A percentile compares a stretch with the other conserved stretches of the same genome.
Evolutionary conservation across 2,888 invertebrate species (phyloP).

Genomic region (Erynnis tages): DNA sequence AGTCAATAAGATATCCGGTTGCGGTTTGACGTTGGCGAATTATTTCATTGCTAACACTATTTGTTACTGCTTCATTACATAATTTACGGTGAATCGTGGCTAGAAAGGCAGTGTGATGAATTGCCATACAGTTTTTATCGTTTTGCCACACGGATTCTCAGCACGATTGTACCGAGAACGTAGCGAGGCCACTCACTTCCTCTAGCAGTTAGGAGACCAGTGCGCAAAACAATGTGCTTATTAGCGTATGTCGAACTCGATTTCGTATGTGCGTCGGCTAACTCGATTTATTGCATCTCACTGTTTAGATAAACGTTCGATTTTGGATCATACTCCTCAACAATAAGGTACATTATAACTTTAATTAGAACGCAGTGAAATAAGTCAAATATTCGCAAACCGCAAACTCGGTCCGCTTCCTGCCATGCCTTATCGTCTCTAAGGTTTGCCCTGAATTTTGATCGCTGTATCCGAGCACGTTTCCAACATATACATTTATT

Average conservation of each 20-base stretch:
- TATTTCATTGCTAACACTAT: slow-evolving; percentile 4
- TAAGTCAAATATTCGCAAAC: slow-evolving; percentile 41
- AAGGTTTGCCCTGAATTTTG: slow-evolving; percentile 41
- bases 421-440: slow-evolving; percentile 54
- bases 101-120: slow-evolving; percentile 8
- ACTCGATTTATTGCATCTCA: slow-evolving; percentile 13
- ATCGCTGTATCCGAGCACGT: slow-evolving; percentile 34
- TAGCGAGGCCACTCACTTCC: slow-evolving; percentile 67
- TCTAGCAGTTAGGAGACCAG: slow-evolving; percentile 42
- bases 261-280: slow-evolving; percentile 17
- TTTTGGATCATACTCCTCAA: slow-evolving; percentile 1
- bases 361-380: not conserved
- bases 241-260: slow-evolving; percentile 33
- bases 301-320: not conserved
- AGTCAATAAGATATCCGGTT: slow-evolving; percentile 1
- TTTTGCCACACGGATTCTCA: slow-evolving; percentile 46
- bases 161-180: slow-evolving; percentile 64
- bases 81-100: slow-evolving; percentile 11
- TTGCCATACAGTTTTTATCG: slow-evolving; percentile 16
- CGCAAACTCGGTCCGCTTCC: slow-evolving; percentile 41
- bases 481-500: no score
- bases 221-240: slow-evolving; percentile 36
- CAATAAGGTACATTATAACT: slow-evolving; percentile 16
- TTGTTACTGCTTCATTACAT: not conserved
- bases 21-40: slow-evolving; percentile 5